Base-by-base conservation (phyloP, 2,113 vertebrate genomes). In the Cyprinodon tularosa region DNA sequence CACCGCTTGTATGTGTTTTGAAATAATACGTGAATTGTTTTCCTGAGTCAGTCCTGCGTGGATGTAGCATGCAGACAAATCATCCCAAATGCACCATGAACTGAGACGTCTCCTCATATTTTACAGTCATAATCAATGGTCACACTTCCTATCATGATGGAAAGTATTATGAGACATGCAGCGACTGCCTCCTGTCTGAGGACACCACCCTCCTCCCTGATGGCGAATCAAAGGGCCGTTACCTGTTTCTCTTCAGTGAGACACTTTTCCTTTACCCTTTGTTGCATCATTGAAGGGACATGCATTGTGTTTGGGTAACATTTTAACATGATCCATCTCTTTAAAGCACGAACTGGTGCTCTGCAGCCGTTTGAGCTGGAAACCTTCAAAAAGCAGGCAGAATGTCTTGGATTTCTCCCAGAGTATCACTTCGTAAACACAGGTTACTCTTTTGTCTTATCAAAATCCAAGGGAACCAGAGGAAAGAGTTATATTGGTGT, bases 61-160 rank as follows among this genome's bases (percentile, higher is more conserved):
- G 47, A 10, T 20, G 42, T 57, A 3, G 64, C 71, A 66, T 53
- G 57, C 57, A 50, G 37, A 60, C 45, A 59, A 61, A 68, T 15
- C 29, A 36, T 29, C 4, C 11, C 60, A 15, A 14, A 20, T 40
- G 4, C 12, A 42, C 3, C 15, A 50, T 40, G 8, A 39, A n/a
- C 12, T 47, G 22, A 60, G 15, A 14, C 0, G 4, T 68, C 48
- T 57, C 13, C 22, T 17, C 20, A 15, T 80, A 53, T 78, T 63
- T 48, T 42, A 60, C 72, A 93, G 92, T 90, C 50, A 89, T 65
- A 37, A 93, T 93, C 74, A 87, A 92, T 3, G 91, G 91, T 65
- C 91, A 92, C 82, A 92, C 91, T 64, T 93, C 91, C 29, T 93
- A 92, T 66, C 92, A 93, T 9, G 92, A 92, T 37, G 92, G 91